phyloP scores from a whole-genome alignment of 2,797 vertebrate species.

The Novumbra hubbsi region DNA sequence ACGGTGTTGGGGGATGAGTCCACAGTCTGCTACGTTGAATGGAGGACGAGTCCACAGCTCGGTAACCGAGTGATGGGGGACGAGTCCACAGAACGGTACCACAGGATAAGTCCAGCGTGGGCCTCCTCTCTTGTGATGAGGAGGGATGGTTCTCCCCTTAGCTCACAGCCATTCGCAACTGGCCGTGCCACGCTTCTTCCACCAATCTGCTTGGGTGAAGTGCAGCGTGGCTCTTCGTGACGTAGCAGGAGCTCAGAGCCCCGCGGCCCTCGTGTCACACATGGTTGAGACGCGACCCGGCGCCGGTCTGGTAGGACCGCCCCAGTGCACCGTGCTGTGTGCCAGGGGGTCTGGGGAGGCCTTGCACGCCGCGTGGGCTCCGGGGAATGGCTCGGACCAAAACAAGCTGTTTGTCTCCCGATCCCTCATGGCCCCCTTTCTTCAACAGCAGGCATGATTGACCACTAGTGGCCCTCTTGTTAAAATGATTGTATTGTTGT shows the following conservation, averaged over 20 bases:
- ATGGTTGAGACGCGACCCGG: conserved; percentile 13
- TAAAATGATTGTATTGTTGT: conserved; percentile 38
- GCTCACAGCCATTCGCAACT: conserved; percentile 38
- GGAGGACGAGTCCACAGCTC: no score
- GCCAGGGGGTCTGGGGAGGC: conserved; percentile 4
- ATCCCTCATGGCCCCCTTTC: conserved; percentile 34
- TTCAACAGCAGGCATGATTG: conserved; percentile 46
- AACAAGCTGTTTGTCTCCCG: conserved; percentile 32
- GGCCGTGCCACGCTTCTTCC: conserved; percentile 27
- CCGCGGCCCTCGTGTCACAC: conserved; percentile 13
- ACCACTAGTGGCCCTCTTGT: conserved; percentile 44
- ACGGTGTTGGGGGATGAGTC: no score
- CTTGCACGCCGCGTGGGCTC: conserved; percentile 6
- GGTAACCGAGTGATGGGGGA: no score
- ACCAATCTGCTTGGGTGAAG: conserved; percentile 41
- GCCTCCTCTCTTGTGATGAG: no score
- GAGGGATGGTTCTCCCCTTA: conserved; percentile 24
- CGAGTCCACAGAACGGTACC: no score
- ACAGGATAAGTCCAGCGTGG: no score
- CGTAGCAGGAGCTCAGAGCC: conserved; percentile 7
- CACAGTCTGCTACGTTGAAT: no score
- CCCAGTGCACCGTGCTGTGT: conserved; percentile 24
- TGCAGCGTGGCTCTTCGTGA: conserved; percentile 39
- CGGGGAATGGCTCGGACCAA: conserved; percentile 14
- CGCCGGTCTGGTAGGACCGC: conserved; percentile 42